Conservation (phyloP, 1,140 invertebrate species). For the Habropoda laboriosa region DNA sequence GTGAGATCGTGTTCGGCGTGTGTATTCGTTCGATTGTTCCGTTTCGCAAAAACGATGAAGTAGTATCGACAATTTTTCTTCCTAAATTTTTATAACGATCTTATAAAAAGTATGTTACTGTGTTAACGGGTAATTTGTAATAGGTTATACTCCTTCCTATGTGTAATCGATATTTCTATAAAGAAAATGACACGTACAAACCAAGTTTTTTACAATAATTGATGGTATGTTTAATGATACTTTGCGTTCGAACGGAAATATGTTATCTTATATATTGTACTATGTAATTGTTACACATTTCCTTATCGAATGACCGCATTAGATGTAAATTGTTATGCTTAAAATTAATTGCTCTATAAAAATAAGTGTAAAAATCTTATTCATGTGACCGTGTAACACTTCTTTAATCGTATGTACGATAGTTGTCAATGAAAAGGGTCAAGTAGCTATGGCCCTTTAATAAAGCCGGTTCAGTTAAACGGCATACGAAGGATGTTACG, state of each 20-base stretch:
- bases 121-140: neutral
- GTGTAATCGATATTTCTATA: slow-evolving; percentile 6
- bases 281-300: neutral
- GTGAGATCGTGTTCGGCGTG: slow-evolving; percentile 27
- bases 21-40: neutral
- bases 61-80: neutral
- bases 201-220: neutral
- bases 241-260: neutral
- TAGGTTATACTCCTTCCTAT: slow-evolving; percentile 7
- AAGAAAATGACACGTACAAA: slow-evolving; percentile 10
- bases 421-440: slow-evolving; percentile 25
- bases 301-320: neutral
- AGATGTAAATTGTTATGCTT: neutral
- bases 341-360: neutral
- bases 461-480: slow-evolving; percentile 1
- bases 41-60: neutral
- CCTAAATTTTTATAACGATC: neutral
- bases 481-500: neutral
- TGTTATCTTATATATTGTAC: neutral
- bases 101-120: neutral
- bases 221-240: neutral
- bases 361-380: neutral
- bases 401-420: neutral
- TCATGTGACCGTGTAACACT: neutral
- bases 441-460: slow-evolving; percentile 44